phyloP scores from a whole-genome alignment of 1,140 invertebrate genomes.

The Acyrthosiphon pisum region DNA sequence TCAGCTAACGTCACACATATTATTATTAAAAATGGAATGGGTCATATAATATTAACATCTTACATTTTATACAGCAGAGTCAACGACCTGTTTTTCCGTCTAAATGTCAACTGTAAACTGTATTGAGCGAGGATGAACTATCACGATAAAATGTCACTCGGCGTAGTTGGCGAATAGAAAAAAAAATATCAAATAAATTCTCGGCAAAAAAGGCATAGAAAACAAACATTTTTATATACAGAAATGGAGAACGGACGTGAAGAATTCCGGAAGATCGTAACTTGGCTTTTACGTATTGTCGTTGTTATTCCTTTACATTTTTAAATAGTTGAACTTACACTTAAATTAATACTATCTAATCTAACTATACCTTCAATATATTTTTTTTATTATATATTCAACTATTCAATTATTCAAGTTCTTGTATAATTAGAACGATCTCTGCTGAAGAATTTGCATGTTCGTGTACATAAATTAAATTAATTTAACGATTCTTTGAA shows the following conservation, averaged over 20 bases:
- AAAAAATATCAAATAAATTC: slow-evolving; percentile 18
- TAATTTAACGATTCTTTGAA: neutral
- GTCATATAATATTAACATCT: neutral
- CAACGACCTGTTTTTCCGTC: slow-evolving; percentile 23
- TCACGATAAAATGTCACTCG: slow-evolving; percentile 25
- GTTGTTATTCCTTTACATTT: neutral
- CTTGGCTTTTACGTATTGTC: neutral
- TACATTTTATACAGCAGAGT: neutral
- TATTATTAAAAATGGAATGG: neutral
- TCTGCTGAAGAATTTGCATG: neutral
- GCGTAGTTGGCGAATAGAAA: neutral
- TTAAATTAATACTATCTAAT: neutral
- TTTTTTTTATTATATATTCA: no score
- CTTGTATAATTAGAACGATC: no score
- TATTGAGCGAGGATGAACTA: neutral
- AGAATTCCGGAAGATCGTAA: neutral
- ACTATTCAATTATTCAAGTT: no score
- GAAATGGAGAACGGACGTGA: neutral
- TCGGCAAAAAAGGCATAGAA: neutral
- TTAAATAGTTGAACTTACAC: neutral
- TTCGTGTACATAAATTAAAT: neutral
- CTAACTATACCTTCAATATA: neutral
- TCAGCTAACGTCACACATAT: neutral
- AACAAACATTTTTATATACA: neutral
- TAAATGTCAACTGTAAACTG: slow-evolving; percentile 29